Evolutionary conservation across 2,797 vertebrate species (phyloP).

Genomic region (Natrix natrix): DNA sequence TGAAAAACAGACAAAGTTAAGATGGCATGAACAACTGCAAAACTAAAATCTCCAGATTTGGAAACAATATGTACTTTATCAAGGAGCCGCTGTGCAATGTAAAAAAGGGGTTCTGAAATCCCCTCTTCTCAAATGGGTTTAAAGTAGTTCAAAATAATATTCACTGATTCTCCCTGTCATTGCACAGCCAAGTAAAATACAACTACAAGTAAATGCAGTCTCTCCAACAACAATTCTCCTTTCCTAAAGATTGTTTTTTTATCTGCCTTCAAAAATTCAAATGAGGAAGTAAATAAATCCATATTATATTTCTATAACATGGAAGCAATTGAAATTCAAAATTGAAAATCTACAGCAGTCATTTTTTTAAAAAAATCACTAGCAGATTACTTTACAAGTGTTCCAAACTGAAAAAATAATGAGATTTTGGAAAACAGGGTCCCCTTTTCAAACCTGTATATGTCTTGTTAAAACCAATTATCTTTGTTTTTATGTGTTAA

Average conservation of each 20-base stretch:
- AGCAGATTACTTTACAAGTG: not conserved
- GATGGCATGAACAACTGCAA: not conserved
- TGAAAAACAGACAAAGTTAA: not conserved
- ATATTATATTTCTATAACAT: not conserved
- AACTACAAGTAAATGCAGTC: not conserved
- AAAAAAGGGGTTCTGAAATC: not conserved
- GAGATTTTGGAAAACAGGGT: not conserved
- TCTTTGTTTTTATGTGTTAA: not conserved
- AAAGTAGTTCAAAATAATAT: not conserved
- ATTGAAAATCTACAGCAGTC: not conserved
- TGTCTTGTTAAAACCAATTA: not conserved
- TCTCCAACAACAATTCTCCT: not conserved
- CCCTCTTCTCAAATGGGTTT: not conserved
- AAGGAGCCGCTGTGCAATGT: not conserved
- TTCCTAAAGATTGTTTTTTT: constrained; percentile 2
- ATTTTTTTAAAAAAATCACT: not conserved
- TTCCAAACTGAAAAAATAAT: not conserved
- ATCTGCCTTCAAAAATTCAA: constrained; percentile 15
- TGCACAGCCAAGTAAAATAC: constrained; percentile 1
- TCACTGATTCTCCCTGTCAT: not conserved
- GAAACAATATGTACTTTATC: not conserved
- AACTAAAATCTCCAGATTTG: constrained; percentile 5
- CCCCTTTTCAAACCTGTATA: not conserved
- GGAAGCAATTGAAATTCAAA: not conserved
- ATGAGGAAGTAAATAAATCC: not conserved